These are phyloP conservation scores for Dryobota labecula DNA, from an alignment of 2,888 invertebrate species.

Conservation along the genomic window DNA sequence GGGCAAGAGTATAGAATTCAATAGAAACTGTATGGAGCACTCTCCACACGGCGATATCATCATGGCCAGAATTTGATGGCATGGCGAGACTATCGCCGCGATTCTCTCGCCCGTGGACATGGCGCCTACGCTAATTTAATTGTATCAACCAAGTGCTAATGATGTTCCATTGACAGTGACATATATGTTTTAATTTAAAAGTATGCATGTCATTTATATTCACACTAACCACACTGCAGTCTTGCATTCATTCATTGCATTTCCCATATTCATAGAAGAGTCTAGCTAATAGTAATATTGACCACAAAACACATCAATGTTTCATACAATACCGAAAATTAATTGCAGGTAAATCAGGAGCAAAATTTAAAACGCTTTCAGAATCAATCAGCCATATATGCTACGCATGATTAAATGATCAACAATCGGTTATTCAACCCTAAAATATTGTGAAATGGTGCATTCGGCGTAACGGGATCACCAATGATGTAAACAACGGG, in stretches of 20 bases:
- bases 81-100: too few relatives aligned
- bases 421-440: conserved; percentile 32
- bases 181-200: conserved; percentile 21
- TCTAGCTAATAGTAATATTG: background rate
- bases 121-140: background rate
- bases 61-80: too few relatives aligned
- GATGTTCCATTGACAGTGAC: conserved; percentile 6
- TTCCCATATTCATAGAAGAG: background rate
- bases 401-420: conserved; percentile 19
- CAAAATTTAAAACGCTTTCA: background rate
- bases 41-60: too few relatives aligned
- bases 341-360: background rate
- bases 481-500: conserved; percentile 64
- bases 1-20: too few relatives aligned
- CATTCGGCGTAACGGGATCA: conserved; percentile 58
- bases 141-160: conserved; percentile 7
- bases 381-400: conserved; percentile 1
- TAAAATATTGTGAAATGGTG: conserved; percentile 47
- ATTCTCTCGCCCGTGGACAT: too few relatives aligned
- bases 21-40: too few relatives aligned
- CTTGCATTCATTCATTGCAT: too few relatives aligned
- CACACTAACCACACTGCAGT: background rate
- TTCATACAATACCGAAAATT: background rate
- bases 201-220: conserved; percentile 15
- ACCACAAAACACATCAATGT: background rate